Evolutionary conservation across 2,113 vertebrate species (phyloP).

Genomic region (Plectropomus leopardus): DNA sequence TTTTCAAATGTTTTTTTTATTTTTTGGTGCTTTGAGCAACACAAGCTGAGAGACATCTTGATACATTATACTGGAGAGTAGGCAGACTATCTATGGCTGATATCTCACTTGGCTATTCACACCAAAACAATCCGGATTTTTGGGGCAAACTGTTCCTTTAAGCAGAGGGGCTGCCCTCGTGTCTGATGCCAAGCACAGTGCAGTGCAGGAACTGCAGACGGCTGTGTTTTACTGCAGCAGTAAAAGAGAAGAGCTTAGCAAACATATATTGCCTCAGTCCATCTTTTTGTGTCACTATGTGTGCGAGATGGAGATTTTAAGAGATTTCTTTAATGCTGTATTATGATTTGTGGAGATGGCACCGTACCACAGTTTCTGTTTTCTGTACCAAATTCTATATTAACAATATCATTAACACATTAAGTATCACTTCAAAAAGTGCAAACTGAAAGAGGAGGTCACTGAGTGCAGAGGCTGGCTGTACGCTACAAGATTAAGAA

Average conservation of each 20-base stretch:
- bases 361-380: not conserved
- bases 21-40: too few species aligned
- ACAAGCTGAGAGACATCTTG: too few species aligned
- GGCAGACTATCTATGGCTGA: too few species aligned
- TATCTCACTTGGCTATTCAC: too few species aligned
- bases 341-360: not conserved
- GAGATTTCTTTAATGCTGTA: not conserved
- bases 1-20: too few species aligned
- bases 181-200: conserved; percentile 69
- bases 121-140: too few species aligned
- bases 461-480: not conserved
- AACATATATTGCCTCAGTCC: not conserved
- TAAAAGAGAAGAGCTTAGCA: conserved; percentile 8
- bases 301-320: not conserved
- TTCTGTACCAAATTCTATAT: not conserved
- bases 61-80: too few species aligned
- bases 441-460: not conserved
- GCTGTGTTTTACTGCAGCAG: conserved; percentile 68
- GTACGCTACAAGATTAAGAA: not conserved
- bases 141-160: conserved; percentile 9
- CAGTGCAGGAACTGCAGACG: conserved; percentile 51
- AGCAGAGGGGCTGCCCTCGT: conserved; percentile 38
- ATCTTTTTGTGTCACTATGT: not conserved
- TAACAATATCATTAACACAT: not conserved
- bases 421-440: not conserved